Evolutionary conservation across 1,140 invertebrate genomes (phyloP).

Genomic region (Drosophila saltans): DNA sequence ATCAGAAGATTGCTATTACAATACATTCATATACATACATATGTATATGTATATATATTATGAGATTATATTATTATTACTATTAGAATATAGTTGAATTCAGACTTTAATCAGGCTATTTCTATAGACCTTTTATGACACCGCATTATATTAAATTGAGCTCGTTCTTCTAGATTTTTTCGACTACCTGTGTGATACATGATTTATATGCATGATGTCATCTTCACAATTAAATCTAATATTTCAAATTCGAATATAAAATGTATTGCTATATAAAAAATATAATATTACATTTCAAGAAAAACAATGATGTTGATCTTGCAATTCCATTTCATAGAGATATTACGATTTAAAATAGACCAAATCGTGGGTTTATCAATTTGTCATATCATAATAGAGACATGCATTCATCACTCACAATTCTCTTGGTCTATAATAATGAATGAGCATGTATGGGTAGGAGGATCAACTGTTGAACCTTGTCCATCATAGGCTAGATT

Average conservation of each 20-base stretch:
- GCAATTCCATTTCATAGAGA: not conserved
- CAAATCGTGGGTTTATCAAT: not conserved
- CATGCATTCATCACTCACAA: not conserved
- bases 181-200: not conserved
- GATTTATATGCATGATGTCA: slow-evolving; percentile 3
- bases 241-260: no score
- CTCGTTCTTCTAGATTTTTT: slow-evolving; percentile 3
- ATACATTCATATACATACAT: no score
- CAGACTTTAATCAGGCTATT: not conserved
- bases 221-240: not conserved
- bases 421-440: not conserved
- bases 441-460: not conserved
- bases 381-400: not conserved
- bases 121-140: not conserved
- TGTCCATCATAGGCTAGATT: slow-evolving; percentile 2
- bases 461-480: slow-evolving; percentile 12
- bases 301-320: not conserved
- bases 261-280: not conserved
- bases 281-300: not conserved
- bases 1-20: no score
- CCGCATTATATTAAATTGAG: not conserved
- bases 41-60: no score
- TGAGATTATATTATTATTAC: not conserved
- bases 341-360: no score
- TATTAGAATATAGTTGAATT: slow-evolving; percentile 5